A percentile compares a stretch with the other conserved stretches of the same genome.
These are phyloP conservation scores for Hypomesus transpacificus DNA, from an alignment of 2,113 vertebrate species.

Conservation along the genomic window DNA sequence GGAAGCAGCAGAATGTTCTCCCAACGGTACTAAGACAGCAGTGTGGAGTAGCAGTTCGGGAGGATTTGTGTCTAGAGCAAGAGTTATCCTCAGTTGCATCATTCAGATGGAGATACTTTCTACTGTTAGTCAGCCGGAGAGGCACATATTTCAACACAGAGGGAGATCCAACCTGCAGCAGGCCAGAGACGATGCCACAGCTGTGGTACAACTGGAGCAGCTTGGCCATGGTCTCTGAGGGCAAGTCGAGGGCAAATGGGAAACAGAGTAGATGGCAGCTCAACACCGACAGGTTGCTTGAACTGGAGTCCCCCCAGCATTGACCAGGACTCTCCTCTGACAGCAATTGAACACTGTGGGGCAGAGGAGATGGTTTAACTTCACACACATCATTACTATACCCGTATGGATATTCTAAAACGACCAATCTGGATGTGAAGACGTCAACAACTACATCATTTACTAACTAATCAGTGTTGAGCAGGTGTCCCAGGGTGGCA, in stretches of 20 bases:
- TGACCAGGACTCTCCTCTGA: conserved; percentile 29
- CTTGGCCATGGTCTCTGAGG: conserved; percentile 41
- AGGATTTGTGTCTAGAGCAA: conserved; percentile 34
- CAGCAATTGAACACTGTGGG: conserved; percentile 47
- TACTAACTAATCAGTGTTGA: conserved; percentile 60
- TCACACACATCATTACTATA: background rate
- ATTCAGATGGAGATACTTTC: conserved; percentile 13
- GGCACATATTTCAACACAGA: background rate
- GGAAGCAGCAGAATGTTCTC: conserved; percentile 35
- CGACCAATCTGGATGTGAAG: too few relatives aligned
- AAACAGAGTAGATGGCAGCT: conserved; percentile 74
- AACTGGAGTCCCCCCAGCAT: conserved; percentile 39
- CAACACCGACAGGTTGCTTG: conserved; percentile 57
- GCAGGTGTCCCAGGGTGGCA: conserved; percentile 54
- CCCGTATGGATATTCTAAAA: background rate
- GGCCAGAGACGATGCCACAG: conserved; percentile 57
- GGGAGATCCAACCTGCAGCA: conserved; percentile 65
- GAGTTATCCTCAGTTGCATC: conserved; percentile 52
- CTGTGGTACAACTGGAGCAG: conserved; percentile 65
- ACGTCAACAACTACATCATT: too few relatives aligned
- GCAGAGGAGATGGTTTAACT: conserved; percentile 22
- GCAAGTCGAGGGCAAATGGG: conserved; percentile 70
- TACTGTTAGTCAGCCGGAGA: conserved; percentile 19
- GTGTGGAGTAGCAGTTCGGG: conserved; percentile 13
- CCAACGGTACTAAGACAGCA: conserved; percentile 33